Percentiles rank a stretch among this genome's conserved stretches.
phyloP scores from a whole-genome alignment of 1,140 invertebrate species.

The Ylistrum balloti region DNA sequence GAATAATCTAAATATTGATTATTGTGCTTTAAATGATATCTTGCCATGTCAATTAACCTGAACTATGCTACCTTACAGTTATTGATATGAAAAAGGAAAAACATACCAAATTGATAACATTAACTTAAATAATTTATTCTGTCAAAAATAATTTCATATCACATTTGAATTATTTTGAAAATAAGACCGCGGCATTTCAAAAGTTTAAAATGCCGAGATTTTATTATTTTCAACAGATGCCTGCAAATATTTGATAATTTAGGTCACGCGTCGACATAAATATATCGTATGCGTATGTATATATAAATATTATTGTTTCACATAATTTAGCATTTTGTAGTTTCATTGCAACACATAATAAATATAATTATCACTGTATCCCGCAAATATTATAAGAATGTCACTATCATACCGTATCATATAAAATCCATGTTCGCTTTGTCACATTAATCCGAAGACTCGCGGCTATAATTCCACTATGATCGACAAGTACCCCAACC shows the following conservation, averaged over 20 bases:
- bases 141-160: constrained; percentile 31
- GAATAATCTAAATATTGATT: no score
- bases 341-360: constrained; percentile 30
- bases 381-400: neutral
- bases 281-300: neutral
- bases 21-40: neutral
- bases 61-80: neutral
- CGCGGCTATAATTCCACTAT: neutral
- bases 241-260: neutral
- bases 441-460: neutral
- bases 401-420: neutral
- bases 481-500: neutral
- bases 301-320: constrained; percentile 40
- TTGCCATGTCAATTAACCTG: neutral
- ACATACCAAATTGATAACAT: neutral
- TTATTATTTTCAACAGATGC: neutral
- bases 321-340: constrained; percentile 28
- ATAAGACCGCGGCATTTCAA: neutral
- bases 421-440: neutral
- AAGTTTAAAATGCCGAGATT: neutral
- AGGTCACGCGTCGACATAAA: neutral
- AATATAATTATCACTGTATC: neutral
- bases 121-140: constrained; percentile 41
- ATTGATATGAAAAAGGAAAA: neutral
- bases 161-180: neutral